Evolutionary conservation across 2,797 vertebrate genomes (phyloP), one percentile per base, ranked within the genome.

Genomic region (Streptopelia turtur): DNA sequence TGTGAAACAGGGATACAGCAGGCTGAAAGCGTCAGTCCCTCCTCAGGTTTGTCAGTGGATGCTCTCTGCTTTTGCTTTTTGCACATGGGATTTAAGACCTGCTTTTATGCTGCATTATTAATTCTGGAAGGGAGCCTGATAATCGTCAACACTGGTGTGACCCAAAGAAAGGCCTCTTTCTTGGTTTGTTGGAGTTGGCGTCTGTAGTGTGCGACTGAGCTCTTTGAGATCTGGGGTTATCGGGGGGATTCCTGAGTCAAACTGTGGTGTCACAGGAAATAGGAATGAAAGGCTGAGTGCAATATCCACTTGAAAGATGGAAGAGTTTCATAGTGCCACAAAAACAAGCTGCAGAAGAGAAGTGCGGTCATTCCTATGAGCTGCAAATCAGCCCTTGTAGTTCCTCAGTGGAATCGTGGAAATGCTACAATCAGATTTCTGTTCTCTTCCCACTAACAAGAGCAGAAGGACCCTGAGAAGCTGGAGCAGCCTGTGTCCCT

Each of bases 1-100:
- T 3, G 0, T 22, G 60, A 39, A 16, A 6, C 6, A 65, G 61
- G 72, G 39, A 5, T 14, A 9, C 41, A 27, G 65, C 5, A 25
- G 55, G 55, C 25, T 28, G 24, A 33, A 23, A 41, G 43, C 16
- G 45, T 10, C 69, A 69, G 4, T 52, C 61, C 65, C 28, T 18
- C 60, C 39, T 47, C 55, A 49, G 77, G 39, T 22, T 28, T n/a
- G 27, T 33, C 14, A 10, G 7, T 3, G 41, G 59, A 6, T 5
- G 16, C 35, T 3, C 16, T 35, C 31, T 49, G 31, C 6, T 2
- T 37, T 59, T 75, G 41, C 41, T 80, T 72, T 47, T 50, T 27
- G 22, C 45, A 37, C 15, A 0, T 65, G 37, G 59, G 55, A 28
- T 78, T 55, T 45, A 16, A 39, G 47, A 35, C 18, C 41, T 43